Conservation (phyloP, 2,888 invertebrate species). For the Cetonia aurata region DNA sequence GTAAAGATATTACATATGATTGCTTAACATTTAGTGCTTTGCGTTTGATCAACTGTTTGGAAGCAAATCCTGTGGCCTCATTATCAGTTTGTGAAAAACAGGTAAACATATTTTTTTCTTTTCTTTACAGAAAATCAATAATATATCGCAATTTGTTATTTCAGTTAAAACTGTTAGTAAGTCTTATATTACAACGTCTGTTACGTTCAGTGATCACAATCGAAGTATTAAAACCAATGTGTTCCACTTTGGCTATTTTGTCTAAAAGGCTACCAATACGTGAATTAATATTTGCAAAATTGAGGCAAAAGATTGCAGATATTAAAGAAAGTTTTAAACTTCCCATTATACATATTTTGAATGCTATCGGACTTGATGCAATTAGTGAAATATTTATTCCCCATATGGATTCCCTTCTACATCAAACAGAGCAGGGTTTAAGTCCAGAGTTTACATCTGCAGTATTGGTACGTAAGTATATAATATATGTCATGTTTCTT, state of each 20-base stretch:
- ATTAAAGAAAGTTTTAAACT: constrained; percentile 54
- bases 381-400: constrained; percentile 58
- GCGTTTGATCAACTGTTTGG: constrained; percentile 72
- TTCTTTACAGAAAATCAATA: too few relatives aligned
- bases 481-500: background rate
- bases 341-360: constrained; percentile 58
- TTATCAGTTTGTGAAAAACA: constrained; percentile 72
- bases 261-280: constrained; percentile 58
- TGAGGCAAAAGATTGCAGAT: constrained; percentile 57
- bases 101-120: constrained; percentile 59
- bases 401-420: constrained; percentile 57
- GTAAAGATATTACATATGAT: constrained; percentile 68
- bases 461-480: constrained; percentile 54
- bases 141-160: constrained; percentile 39
- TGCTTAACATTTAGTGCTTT: constrained; percentile 64
- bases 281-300: constrained; percentile 59
- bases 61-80: constrained; percentile 71
- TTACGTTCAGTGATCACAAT: constrained; percentile 56
- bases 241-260: constrained; percentile 59
- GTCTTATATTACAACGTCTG: constrained; percentile 61
- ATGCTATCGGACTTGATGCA: constrained; percentile 60
- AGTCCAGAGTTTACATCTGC: constrained; percentile 54
- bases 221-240: constrained; percentile 60
- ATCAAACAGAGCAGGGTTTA: constrained; percentile 44
- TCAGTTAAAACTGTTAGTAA: constrained; percentile 60